Conservation (phyloP, 2,797 vertebrate species). For the Phataginus tricuspis region DNA sequence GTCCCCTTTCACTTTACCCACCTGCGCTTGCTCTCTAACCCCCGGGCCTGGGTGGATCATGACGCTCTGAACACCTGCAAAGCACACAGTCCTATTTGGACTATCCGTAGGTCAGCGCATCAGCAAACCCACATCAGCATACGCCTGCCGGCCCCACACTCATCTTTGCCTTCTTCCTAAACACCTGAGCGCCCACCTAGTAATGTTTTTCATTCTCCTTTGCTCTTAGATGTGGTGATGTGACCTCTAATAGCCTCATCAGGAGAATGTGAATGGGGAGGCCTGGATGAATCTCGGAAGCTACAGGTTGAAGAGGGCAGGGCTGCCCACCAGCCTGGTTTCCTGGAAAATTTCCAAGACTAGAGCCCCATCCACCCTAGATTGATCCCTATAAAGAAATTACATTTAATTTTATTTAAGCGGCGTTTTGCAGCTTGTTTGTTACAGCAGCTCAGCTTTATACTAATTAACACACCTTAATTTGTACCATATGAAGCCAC, state of each 20-base stretch:
- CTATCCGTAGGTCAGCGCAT: not conserved
- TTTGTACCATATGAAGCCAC: not conserved
- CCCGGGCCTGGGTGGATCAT: too few relatives aligned
- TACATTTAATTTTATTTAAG: not conserved
- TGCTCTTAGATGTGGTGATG: not conserved
- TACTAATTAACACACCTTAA: not conserved
- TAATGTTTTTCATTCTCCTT: not conserved
- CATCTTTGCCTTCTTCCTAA: not conserved
- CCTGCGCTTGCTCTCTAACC: not conserved
- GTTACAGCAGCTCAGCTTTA: not conserved
- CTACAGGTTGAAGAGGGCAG: not conserved
- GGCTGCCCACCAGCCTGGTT: not conserved
- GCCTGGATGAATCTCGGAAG: not conserved
- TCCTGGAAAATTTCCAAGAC: not conserved
- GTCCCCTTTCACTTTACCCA: not conserved
- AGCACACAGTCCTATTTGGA: not conserved
- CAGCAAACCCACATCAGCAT: not conserved
- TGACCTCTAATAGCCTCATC: not conserved
- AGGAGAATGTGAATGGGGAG: not conserved
- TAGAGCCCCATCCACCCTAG: accelerated
- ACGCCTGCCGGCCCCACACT: not conserved
- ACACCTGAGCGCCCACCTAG: not conserved
- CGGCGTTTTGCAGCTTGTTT: not conserved
- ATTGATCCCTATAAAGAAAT: not conserved
- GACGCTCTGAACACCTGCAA: not conserved